A percentile compares a stretch with the other conserved stretches of the same genome.
These are phyloP conservation scores for Cremastobaeus sp. DNA, from an alignment of 2,888 invertebrate species.

Conservation along the genomic window DNA sequence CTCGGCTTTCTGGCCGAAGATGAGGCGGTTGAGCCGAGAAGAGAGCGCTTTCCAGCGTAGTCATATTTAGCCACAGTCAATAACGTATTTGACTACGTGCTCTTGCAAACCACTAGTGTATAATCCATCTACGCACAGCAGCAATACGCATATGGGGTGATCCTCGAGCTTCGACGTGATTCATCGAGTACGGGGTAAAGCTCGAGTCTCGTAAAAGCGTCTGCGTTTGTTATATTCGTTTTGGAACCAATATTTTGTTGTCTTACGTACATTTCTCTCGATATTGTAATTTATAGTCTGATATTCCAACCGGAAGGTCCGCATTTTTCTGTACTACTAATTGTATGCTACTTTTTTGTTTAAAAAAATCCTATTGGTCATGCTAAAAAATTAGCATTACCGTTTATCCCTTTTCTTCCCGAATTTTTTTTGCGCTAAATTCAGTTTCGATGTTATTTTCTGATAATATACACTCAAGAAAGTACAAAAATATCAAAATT, in stretches of 20 bases:
- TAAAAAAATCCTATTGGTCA: too few relatives aligned
- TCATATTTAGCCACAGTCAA: constrained; percentile 54
- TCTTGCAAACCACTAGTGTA: constrained; percentile 67
- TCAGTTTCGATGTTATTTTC: too few relatives aligned
- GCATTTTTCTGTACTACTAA: too few relatives aligned
- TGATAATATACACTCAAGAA: too few relatives aligned
- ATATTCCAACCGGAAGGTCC: too few relatives aligned
- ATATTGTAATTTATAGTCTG: too few relatives aligned
- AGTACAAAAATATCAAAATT: too few relatives aligned
- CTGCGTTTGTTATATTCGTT: constrained; percentile 1
- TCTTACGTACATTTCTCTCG: background rate
- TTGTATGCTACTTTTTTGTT: too few relatives aligned
- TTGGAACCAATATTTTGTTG: background rate
- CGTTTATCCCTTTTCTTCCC: too few relatives aligned
- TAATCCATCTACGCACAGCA: constrained; percentile 64
- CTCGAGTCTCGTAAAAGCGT: constrained; percentile 8
- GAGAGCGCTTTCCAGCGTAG: constrained; percentile 63
- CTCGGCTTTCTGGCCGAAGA: constrained; percentile 19
- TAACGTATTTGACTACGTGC: constrained; percentile 69
- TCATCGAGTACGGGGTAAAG: constrained; percentile 34
- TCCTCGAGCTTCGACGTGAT: constrained; percentile 38
- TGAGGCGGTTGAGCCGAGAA: constrained; percentile 28
- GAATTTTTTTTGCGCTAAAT: too few relatives aligned
- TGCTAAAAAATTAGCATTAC: too few relatives aligned
- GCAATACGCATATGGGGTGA: constrained; percentile 53